Percentiles rank a stretch among this genome's conserved stretches.
Evolutionary conservation across 2,888 invertebrate genomes (phyloP).

Genomic region (Ophraella communa): DNA sequence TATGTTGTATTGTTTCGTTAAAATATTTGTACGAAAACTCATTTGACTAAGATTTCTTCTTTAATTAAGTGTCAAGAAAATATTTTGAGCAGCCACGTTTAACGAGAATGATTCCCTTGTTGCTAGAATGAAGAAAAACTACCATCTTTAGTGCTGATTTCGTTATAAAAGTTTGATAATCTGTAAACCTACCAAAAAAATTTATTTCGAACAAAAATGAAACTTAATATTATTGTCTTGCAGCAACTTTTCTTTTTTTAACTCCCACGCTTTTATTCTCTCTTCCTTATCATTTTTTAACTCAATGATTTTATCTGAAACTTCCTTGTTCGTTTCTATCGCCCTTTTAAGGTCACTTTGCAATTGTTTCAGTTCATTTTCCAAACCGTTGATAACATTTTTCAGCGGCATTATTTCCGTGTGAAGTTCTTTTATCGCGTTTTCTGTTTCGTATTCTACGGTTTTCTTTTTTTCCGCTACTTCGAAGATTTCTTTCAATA

Average conservation of each 20-base stretch:
- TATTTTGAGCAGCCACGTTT: too few relatives aligned
- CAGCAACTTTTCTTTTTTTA: background rate
- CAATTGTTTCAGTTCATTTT: constrained; percentile 1
- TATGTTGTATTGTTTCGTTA: too few relatives aligned
- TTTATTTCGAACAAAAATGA: too few relatives aligned
- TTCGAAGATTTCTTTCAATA: constrained; percentile 20
- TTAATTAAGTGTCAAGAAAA: too few relatives aligned
- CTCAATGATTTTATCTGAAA: background rate
- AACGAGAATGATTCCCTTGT: too few relatives aligned
- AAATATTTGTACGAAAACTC: too few relatives aligned
- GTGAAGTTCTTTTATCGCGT: constrained; percentile 6
- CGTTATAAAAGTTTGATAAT: too few relatives aligned
- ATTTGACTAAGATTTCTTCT: too few relatives aligned
- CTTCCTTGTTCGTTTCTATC: background rate
- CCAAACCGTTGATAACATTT: background rate
- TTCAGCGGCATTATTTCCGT: constrained; percentile 2
- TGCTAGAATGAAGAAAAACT: too few relatives aligned
- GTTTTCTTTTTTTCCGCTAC: constrained; percentile 4
- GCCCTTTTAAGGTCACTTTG: constrained; percentile 1
- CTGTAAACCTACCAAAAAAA: too few relatives aligned
- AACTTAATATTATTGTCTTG: too few relatives aligned
- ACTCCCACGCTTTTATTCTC: constrained; percentile 3
- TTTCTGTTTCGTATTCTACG: constrained; percentile 11
- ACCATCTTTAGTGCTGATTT: too few relatives aligned
- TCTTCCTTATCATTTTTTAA: constrained; percentile 7